Evolutionary conservation across 2,888 invertebrate species (phyloP).

Genomic region (Orchesella flavescens): DNA sequence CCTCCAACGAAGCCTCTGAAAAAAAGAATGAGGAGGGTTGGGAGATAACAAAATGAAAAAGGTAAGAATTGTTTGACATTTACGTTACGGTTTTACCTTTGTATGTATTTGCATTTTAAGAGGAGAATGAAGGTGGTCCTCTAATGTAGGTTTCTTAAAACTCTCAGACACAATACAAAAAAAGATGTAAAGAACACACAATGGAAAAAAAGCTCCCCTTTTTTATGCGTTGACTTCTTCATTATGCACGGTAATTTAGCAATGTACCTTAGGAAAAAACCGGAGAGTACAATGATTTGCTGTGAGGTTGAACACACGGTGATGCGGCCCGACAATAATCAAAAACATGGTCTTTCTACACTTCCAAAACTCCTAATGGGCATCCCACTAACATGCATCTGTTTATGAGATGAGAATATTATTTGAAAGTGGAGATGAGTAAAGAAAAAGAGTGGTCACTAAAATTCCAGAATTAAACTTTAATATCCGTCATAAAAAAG

Average conservation of each 20-base stretch:
- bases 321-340: too few species aligned
- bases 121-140: conserved; percentile 40
- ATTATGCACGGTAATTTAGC: too few species aligned
- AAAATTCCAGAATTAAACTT: neutral
- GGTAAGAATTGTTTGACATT: conserved; percentile 50
- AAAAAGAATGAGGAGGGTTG: conserved; percentile 1
- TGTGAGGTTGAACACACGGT: too few species aligned
- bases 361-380: too few species aligned
- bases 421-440: too few species aligned
- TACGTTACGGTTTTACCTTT: conserved; percentile 19
- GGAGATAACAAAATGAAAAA: conserved; percentile 25
- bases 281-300: too few species aligned
- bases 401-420: too few species aligned
- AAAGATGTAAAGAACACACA: conserved; percentile 44
- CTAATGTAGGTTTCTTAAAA: neutral
- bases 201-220: too few species aligned
- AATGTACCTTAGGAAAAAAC: too few species aligned
- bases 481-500: neutral
- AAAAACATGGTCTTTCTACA: too few species aligned
- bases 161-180: neutral
- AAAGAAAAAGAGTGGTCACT: neutral
- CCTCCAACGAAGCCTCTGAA: conserved; percentile 53
- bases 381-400: too few species aligned
- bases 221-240: too few species aligned
- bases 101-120: conserved; percentile 46